Evolutionary conservation across 2,113 vertebrate genomes (phyloP), one percentile per base, ranked within the genome.

Genomic region (Triplophysa tibetana): DNA sequence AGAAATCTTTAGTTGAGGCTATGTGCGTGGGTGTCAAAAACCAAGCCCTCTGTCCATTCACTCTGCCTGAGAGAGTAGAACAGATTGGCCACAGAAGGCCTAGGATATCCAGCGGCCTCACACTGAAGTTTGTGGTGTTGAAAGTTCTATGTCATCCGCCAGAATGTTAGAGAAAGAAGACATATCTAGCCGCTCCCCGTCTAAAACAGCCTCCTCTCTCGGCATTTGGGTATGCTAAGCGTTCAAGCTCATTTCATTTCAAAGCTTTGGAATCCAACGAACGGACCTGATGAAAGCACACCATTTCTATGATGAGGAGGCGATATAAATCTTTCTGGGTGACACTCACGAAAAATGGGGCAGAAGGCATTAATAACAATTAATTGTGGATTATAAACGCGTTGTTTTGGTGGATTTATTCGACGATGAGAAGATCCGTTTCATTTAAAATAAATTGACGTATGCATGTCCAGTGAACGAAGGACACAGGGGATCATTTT

Each of bases 211-310:
- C 79, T 83, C 65, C 58, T 77, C 64, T 69, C 62, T 73, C 19
- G 61, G 68, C 82, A 76, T 81, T 84, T 83, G 76, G 56, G 58
- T 81, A 58, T 80, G 83, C 75, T 69, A 81, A 77, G 75, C 77
- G 84, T 88, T 90, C 85, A 69, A 85, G 70, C 83, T 89, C 87
- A 87, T 90, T 90, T 82, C 82, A 82, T 84, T 79, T 86, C 50
- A 86, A 87, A 81, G 54, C 80, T 11, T 29, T 26, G 69, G 82
- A 84, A 84, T 81, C 67, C 70, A 74, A 72, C 76, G 23, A 84
- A 83, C 64, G 70, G 84, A 88, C 74, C 4, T 67, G 86, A 85
- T 87, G 87, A 88, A 87, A 89, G 80, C 65, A 64, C 64, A 60
- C 58, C 50, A 58, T 82, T 72, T 43, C 70, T 33, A 70, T 70